Evolutionary conservation across 2,113 vertebrate species (phyloP), one percentile per base, ranked within the genome.

Genomic region (Scomber scombrus): DNA sequence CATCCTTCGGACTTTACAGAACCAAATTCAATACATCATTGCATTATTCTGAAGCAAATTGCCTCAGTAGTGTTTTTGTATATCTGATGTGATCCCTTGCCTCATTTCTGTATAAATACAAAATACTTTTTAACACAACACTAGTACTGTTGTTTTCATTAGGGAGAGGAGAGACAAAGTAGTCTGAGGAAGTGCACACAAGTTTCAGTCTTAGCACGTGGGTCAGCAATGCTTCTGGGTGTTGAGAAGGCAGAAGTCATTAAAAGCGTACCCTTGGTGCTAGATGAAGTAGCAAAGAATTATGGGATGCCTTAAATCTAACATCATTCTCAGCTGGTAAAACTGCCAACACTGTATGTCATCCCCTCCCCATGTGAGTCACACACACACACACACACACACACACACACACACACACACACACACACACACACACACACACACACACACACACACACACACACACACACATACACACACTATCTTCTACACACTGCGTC

Each of bases 161-260:
- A 71, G 61, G 13, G 18, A 77, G 40, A 23, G 43, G 26, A 64
- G 51, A 70, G 60, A 31, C 46, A 52, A 68, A 77, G 23, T 26
- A 26, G 23, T 26, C 0, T 46, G 49, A 69, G n/a, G 40, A 47
- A 0, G 16, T 73, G 47, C 66, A 86, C 85, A 80, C 74, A 65
- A 49, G 52, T 69, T 66, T 50, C 31, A n/a, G 65, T 60, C 71
- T 58, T n/a, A 54, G 21, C 72, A 66, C 55, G 18, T n/a, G 19
- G 85, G 77, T 76, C 79, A 60, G 57, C 19, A 1, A 81, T 68
- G 69, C 83, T 73, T 54, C 40, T 62, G 71, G 65, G 81, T 78
- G 58, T 29, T 51, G 62, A 67, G n/a, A 60, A 82, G 75, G 68
- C 15, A 71, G 52, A 80, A 85, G 60, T 75, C 75, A 81, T 88